Base-by-base conservation (phyloP, 2,797 vertebrate species). In the Heteromormyrus szaboi region DNA sequence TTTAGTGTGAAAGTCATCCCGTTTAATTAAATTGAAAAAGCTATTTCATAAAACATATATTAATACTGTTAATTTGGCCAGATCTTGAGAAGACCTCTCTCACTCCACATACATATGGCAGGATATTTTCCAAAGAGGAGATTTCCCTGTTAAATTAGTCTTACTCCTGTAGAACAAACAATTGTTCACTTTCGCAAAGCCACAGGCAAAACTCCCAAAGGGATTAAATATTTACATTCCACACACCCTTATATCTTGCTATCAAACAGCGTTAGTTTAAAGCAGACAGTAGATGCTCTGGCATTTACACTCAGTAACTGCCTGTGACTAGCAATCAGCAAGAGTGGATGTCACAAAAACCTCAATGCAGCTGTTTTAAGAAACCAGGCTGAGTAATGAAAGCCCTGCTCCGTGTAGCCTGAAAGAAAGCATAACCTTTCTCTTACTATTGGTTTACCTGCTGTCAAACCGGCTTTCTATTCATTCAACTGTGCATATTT, bases 221-320 rank as follows among this genome's bases (percentile, higher is more conserved):
- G 81, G 59, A 86, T 85, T 53, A 76, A 86, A 25, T 76, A 62
- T 48, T 89, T 89, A 72, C 62, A 89, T 76, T 89, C 59, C 48
- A 86, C 85, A 86, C 85, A 86, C 85, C 54, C 41, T 59, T 72
- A 46, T 29, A 25, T 51, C 48, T 54, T 51, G 44, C 54, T 54
- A 4, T 22, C 33, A 25, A 76, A 72, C 41, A 89, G 41, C 50
- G 37, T 46, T 59, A 65, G 86, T 87, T 65, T 87, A 65, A 65
- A 89, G 83, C 88, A 89, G 46, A 53, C 62, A 53, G 65, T 2
- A 44, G 29, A 65, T 89, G 83, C 59, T 65, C 62, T 86, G 88
- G 48, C 48, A 76, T 62, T 48, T 85, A 59, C 51, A n/a, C 56
- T 37, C 25, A 53, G 7, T 56, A 85, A 54, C 62, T 54, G 48